Evolutionary conservation across 2,888 invertebrate species (phyloP).

Genomic region (Colostygia pectinataria): DNA sequence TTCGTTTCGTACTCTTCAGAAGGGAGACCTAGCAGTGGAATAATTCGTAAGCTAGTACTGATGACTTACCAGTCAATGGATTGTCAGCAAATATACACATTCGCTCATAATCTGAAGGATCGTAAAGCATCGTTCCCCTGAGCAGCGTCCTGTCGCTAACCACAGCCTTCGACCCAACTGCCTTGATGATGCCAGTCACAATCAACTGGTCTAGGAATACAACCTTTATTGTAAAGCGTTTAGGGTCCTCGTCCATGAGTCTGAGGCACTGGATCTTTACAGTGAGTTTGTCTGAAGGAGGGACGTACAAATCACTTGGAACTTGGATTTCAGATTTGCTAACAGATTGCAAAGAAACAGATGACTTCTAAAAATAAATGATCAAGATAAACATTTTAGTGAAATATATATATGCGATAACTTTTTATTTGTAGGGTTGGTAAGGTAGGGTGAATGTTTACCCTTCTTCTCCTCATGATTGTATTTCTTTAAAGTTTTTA

Average conservation of each 20-base stretch:
- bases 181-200: conserved; percentile 46
- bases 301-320: conserved; percentile 36
- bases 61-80: conserved; percentile 62
- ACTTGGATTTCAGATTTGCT: conserved; percentile 33
- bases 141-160: conserved; percentile 37
- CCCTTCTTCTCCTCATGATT: conserved; percentile 9
- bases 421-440: too few species aligned
- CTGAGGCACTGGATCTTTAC: conserved; percentile 54
- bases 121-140: conserved; percentile 56
- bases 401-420: neutral
- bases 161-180: conserved; percentile 42
- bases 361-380: conserved; percentile 29
- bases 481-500: neutral
- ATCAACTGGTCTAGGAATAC: conserved; percentile 59
- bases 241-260: conserved; percentile 47
- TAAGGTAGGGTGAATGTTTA: neutral
- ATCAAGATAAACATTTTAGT: neutral
- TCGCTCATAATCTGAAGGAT: conserved; percentile 70
- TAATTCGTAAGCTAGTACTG: too few species aligned
- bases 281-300: conserved; percentile 48
- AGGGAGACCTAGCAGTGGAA: too few species aligned
- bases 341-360: conserved; percentile 37
- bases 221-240: conserved; percentile 49
- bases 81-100: conserved; percentile 64
- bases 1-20: too few species aligned